Base-by-base conservation (phyloP, 2,797 vertebrate genomes). In the Cynodonichthys magdalenae region DNA sequence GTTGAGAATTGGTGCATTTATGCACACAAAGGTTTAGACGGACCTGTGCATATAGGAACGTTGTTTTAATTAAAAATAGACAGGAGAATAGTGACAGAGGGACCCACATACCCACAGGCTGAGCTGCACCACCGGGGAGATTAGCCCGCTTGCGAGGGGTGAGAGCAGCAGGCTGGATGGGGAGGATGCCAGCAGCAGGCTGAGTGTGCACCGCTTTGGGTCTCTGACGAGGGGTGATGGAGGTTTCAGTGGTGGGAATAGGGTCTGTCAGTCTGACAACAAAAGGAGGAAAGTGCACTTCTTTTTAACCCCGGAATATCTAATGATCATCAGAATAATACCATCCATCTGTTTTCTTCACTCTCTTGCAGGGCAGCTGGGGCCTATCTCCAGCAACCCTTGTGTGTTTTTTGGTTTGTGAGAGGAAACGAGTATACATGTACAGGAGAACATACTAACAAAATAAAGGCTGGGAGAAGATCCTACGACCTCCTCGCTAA, bases 181-280 rank as follows among this genome's bases (percentile, higher is more conserved):
- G 97, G 59, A 99, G 84, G 67, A 98, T 99, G 45, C 97, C 96
- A 57, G 95, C 93, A 63, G 90, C 77, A 5, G 92, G 67, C 82
- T 97, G 96, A 5, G 96, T 92, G 82, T 99, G 98, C 41, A 94
- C 95, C 28, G 98, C 97, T 92, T 99, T 99, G 71, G 98, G 98
- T 74, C 98, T 94, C 92, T 99, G 98, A 47, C 98, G 95, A 44
- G 98, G 98, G 1, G 97, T 96, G 81, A 99, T 99, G 82, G 98
- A 99, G 1, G 98, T 99, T 92, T 99, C 98, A 59, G 95, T 99
- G 2, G 98, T 96, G 69, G 96, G 96, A 87, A 98, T 93, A 59
- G 96, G 97, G 86, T 99, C 98, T 4, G 96, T 99, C 83, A 99
- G 92, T 87, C 98, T 99, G 83, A 0, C 18, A 71, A 75, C 20